Percentiles rank a stretch among this genome's conserved stretches.
These are phyloP conservation scores for Poeciliopsis turneri DNA, from an alignment of 2,797 vertebrate species.

Conservation along the genomic window DNA sequence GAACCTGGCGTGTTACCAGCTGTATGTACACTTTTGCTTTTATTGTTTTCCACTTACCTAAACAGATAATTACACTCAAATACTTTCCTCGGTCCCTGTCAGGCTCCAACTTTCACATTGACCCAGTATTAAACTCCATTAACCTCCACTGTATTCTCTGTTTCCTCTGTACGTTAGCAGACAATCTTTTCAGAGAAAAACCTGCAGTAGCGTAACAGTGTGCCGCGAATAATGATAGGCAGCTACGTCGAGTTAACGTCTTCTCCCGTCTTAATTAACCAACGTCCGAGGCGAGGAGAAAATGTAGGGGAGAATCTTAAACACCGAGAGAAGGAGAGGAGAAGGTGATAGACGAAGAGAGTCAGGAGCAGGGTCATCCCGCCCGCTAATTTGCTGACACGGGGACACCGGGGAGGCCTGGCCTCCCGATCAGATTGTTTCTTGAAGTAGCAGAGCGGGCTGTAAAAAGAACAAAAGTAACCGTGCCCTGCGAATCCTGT, in stretches of 20 bases:
- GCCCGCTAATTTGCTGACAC: conserved; percentile 84
- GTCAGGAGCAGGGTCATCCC: conserved; percentile 63
- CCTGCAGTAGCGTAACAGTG: neutral
- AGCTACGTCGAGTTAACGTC: conserved; percentile 17
- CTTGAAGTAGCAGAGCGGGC: conserved; percentile 79
- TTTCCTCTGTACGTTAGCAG: conserved; percentile 37
- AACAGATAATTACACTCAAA: neutral
- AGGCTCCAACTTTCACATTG: conserved; percentile 28
- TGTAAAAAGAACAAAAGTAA: conserved; percentile 84
- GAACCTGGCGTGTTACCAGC: neutral
- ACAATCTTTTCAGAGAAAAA: conserved; percentile 25
- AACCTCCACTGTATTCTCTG: conserved; percentile 35
- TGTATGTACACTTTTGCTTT: neutral
- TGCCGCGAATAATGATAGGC: conserved; percentile 47
- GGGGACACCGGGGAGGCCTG: conserved; percentile 68
- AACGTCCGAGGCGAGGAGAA: conserved; percentile 59
- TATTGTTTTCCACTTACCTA: neutral
- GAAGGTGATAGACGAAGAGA: conserved; percentile 22
- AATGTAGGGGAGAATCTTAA: conserved; percentile 64
- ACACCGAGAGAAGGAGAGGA: conserved; percentile 55
- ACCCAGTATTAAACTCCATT: conserved; percentile 64
- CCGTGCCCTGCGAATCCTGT: conserved; percentile 89
- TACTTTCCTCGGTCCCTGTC: neutral
- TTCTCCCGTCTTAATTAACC: conserved; percentile 66
- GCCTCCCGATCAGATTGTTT: conserved; percentile 80